Base-by-base conservation (phyloP, 2,113 vertebrate genomes). In the Desmodus rotundus region DNA sequence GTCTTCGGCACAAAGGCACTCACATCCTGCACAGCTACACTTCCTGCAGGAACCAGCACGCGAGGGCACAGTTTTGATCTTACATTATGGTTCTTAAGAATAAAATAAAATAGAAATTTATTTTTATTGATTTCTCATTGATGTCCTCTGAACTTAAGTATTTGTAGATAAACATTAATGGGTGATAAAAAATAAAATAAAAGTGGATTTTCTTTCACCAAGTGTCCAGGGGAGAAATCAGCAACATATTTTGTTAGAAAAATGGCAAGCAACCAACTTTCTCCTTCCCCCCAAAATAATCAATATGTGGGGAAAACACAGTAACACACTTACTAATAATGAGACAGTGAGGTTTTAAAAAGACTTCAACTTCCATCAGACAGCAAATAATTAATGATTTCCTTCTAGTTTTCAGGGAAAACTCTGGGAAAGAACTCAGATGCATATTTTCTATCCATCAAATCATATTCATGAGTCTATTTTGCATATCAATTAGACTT, bases 341-440 rank as follows among this genome's bases (percentile, higher is more conserved):
- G 8, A n/a, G 70, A 82, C 89, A 83, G 17, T 12, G 77, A 68
- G 45, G 36, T 76, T 96, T 87, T 74, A 72, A 78, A 95, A 94
- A 63, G 22, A 77, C 17, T 52, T 20, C 8, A 67, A 20, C 12
- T 89, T 50, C 33, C 4, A 72, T 76, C 28, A 83, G 33, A 68
- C 15, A 72, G 36, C 31, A 50, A 87, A 84, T 72, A 80, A 38
- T n/a, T 82, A 88, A 63, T 31, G 9, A 33, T 80, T 96, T 89
- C 41, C 20, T 63, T 92, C 41, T 54, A 56, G 87, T 80, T 94
- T 78, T 56, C 58, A 90, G 38, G 84, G 26, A 47, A 68, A 92
- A 94, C 33, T 65, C 38, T 58, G 16, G 58, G 28, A 74, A 85
- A 89, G 13, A 84, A 87, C 83, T 91, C 81, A 89, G 54, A 87